Conservation (phyloP, 2,113 vertebrate genomes). For the Xiphorhynchus elegans region DNA sequence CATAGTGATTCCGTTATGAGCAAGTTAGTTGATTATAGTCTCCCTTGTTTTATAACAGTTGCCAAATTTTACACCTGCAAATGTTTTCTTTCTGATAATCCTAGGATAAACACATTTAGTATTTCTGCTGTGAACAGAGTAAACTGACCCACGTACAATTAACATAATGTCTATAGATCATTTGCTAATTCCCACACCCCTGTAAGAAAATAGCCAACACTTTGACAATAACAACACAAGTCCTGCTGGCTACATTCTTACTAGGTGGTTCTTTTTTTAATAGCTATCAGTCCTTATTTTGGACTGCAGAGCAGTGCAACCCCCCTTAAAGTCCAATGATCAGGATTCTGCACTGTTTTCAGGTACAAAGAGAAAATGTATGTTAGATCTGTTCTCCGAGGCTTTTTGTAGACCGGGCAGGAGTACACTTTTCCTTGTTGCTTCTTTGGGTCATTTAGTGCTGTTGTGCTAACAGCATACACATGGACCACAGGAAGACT, state of each 20-base stretch:
- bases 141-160: neutral
- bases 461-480: slow-evolving; percentile 76
- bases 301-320: slow-evolving; percentile 83
- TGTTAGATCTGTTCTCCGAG: slow-evolving; percentile 81
- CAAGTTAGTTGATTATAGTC: neutral
- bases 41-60: neutral
- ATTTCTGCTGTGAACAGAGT: neutral
- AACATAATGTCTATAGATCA: neutral
- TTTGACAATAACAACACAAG: neutral
- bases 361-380: slow-evolving; percentile 81
- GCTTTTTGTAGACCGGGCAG: slow-evolving; percentile 87
- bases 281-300: slow-evolving; percentile 53
- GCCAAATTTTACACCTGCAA: neutral
- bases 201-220: neutral
- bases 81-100: neutral
- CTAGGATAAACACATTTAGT: neutral
- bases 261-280: neutral
- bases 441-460: slow-evolving; percentile 52
- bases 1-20: neutral
- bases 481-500: slow-evolving; percentile 85
- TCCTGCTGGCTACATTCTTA: neutral
- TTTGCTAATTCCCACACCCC: neutral
- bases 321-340: slow-evolving; percentile 83
- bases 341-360: slow-evolving; percentile 71
- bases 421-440: slow-evolving; percentile 64